Conservation (phyloP, 1,140 invertebrate genomes). For the Listronotus bonariensis region DNA sequence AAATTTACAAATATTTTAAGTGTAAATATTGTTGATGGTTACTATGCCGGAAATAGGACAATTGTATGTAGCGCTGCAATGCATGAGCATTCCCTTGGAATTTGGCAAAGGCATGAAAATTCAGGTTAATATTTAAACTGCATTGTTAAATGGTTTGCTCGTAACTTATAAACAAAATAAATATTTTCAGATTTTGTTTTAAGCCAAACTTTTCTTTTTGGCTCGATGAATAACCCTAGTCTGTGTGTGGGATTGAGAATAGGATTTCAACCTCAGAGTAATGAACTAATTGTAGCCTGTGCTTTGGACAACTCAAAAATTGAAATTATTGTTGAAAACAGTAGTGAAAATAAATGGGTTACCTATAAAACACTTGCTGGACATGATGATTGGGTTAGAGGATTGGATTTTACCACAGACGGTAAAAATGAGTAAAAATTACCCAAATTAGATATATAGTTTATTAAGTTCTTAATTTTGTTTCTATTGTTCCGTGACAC, state of each 20-base stretch:
- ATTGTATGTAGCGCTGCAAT: conserved; percentile 67
- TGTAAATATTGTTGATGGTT: conserved; percentile 65
- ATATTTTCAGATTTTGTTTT: conserved; percentile 56
- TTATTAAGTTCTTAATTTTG: background rate
- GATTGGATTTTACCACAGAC: conserved; percentile 70
- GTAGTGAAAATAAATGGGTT: conserved; percentile 34
- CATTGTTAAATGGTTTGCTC: too few species aligned
- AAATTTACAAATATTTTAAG: conserved; percentile 52
- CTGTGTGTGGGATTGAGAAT: conserved; percentile 67
- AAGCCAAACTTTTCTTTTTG: conserved; percentile 65
- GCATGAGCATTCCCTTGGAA: conserved; percentile 63
- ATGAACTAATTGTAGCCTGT: conserved; percentile 67
- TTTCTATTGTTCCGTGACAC: too few species aligned
- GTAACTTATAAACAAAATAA: conserved; percentile 22
- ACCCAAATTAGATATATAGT: conserved; percentile 13
- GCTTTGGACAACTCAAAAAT: conserved; percentile 77
- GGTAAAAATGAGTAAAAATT: conserved; percentile 53
- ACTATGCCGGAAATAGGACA: conserved; percentile 57
- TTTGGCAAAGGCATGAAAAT: conserved; percentile 62
- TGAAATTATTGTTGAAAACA: conserved; percentile 64
- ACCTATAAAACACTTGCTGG: conserved; percentile 61
- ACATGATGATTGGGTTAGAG: conserved; percentile 87
- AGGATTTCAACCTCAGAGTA: conserved; percentile 58
- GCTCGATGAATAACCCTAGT: conserved; percentile 54
- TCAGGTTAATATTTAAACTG: conserved; percentile 22